Evolutionary conservation across 1,140 invertebrate genomes (phyloP), one percentile per base, ranked within the genome.

Genomic region (Argopecten irradians): DNA sequence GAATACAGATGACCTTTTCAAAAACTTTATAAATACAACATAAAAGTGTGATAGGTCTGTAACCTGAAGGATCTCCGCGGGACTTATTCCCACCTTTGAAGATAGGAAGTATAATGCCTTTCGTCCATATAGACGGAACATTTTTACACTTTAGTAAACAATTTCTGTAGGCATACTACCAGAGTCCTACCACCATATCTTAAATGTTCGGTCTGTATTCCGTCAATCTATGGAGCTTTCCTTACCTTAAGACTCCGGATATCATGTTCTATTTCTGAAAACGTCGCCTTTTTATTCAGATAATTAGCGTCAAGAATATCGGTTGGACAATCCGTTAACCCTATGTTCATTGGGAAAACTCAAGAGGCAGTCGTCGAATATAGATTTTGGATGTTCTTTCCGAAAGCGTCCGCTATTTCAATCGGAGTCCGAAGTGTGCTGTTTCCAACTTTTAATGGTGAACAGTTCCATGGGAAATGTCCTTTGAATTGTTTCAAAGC

Each of bases 191-290:
- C 87, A 34, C 87, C 87, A 71, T 84, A 55, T 0, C 41, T 33
- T 32, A 88, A 55, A 85, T 88, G 87, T 85, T 88, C 87, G 83
- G 41, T 83, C 14, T 41, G 71, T 0, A 87, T 32, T 35, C 71
- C 35, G 22, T 87, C 86, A 8, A 22, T 14, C 2, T 83, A 32
- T 11, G 71, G 35, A 0, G 87, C 83, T 88, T 88, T 88, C 0
- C 41, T n/a, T 28, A 71, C 7, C 55, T 71, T 71, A 0, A 71
- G n/a, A 28, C n/a, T 71, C 28, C 55, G n/a, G 8, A 71, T n/a
- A 2, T 22, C 55, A 0, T n/a, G n/a, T 28, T 71, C 55, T 7
- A 71, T 71, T 71, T 71, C 55, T 28, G 22, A 28, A n/a, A 71
- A 71, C 22, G 28, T 11, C 1, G 16, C 1, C 13, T n/a, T 71